Percentiles rank a stretch among this genome's conserved stretches.
Evolutionary conservation across 2,888 invertebrate species (phyloP).

Genomic region (Heteropelma amictum): DNA sequence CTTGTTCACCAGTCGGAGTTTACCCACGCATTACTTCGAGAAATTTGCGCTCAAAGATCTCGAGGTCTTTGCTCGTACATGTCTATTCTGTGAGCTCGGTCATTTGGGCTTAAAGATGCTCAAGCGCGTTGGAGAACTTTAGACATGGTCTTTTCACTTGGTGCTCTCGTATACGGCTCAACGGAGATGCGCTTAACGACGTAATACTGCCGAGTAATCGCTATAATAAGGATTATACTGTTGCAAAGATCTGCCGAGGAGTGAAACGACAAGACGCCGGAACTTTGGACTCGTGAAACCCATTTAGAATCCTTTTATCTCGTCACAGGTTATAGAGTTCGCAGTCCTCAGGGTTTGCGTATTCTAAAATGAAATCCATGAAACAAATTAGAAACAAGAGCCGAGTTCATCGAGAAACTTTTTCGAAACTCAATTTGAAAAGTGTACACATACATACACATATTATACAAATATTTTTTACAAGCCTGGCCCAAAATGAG

Average conservation of each 20-base stretch:
- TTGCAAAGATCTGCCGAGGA: conserved; percentile 54
- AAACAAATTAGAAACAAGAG: too few species aligned
- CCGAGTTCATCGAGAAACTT: too few species aligned
- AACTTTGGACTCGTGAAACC: conserved; percentile 41
- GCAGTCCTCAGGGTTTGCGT: conserved; percentile 14
- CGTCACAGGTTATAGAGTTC: conserved; percentile 19
- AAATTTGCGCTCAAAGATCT: neutral
- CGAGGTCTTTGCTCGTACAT: neutral
- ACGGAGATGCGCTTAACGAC: conserved; percentile 56
- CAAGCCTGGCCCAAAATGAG: too few species aligned
- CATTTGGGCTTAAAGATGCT: too few species aligned
- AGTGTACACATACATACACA: neutral
- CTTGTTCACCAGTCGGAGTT: neutral
- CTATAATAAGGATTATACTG: conserved; percentile 59
- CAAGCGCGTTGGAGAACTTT: too few species aligned
- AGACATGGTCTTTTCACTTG: neutral
- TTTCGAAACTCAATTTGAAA: neutral
- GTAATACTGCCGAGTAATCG: conserved; percentile 48
- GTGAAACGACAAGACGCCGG: conserved; percentile 30
- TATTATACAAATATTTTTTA: neutral
- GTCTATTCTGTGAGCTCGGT: too few species aligned
- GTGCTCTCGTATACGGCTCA: neutral
- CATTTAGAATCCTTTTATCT: conserved; percentile 50
- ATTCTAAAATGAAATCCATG: too few species aligned
- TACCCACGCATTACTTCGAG: neutral